Evolutionary conservation across 2,888 invertebrate species (phyloP), one percentile per base, ranked within the genome.

Genomic region (Aleiodes alternator): DNA sequence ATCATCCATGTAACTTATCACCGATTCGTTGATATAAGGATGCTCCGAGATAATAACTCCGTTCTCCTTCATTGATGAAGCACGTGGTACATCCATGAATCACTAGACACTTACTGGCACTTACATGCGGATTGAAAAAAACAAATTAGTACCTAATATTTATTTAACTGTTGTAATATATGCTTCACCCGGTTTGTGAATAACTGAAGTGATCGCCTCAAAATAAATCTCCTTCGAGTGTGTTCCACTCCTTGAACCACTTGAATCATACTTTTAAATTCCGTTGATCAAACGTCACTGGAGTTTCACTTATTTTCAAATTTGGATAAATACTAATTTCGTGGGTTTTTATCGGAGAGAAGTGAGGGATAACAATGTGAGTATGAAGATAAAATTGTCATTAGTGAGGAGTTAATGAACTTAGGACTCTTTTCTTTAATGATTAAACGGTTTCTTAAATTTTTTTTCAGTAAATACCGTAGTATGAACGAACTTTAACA

Each of bases 1-100:
- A 4, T 86, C 85, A 61, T 85, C 83, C 83, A 87, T 83, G 73
- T 82, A 83, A 4, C 84, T 71, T 48, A 86, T 76, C 14, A 78
- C 76, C 51, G 84, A 84, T 9, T 84, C 80, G 23, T 80, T 74
- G n/a, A 51, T 23, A 50, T 79, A 77, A 16, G 74, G 74, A 59
- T 38, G 31, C 23, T 23, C 23, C 3, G 31, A 7, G 3, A 7
- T 12, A 3, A 5, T 51, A 6, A 14, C 12, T 11, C 6, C 59
- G 11, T 59, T 38, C 7, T 38, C 29, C 8, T 31, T 59, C 59
- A 59, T 59, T 34, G 14, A 14, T 57, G 7, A 34, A 12, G n/a
- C n/a, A 59, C 14, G 5, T n/a, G 51, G 6, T 14, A 14, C 51
- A 12, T n/a, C 3, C n/a, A 51, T 14, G 51, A 14, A n/a, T 14